Conservation (phyloP, 92 coral and sea anemone genomes). For the Parazoanthus atlanticus region DNA sequence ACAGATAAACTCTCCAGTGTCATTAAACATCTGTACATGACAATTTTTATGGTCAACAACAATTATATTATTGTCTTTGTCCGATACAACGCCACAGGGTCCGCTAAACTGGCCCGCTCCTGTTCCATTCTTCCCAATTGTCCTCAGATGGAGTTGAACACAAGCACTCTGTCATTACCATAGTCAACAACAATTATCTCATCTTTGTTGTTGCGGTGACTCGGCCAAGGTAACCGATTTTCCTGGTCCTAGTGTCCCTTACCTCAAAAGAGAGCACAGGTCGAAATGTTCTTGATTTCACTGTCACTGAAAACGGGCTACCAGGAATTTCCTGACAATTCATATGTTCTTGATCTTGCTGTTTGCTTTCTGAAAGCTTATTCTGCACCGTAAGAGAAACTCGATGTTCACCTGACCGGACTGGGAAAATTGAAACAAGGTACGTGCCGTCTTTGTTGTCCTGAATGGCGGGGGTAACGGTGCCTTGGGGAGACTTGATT, state of each 20-base stretch:
- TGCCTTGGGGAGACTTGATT: too few species aligned
- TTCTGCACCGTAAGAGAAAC: too few species aligned
- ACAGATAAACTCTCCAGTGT: not conserved
- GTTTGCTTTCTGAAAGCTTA: too few species aligned
- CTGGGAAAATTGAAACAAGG: too few species aligned
- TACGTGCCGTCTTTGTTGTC: too few species aligned
- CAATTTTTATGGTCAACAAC: not conserved
- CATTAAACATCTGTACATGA: conserved; percentile 8
- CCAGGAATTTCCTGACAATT: too few species aligned
- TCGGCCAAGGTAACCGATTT: not conserved
- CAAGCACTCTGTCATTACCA: conserved; percentile 21
- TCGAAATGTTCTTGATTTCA: conserved; percentile 7
- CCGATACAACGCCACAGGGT: conserved; percentile 32
- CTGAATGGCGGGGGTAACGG: too few species aligned
- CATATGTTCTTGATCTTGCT: too few species aligned
- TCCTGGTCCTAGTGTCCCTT: not conserved
- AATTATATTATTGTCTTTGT: not conserved
- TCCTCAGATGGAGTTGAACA: not conserved
- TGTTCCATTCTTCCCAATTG: not conserved
- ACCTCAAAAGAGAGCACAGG: conserved; percentile 22
- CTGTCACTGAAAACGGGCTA: not conserved
- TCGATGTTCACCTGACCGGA: too few species aligned
- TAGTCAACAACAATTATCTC: not conserved
- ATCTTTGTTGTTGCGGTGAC: conserved; percentile 26
- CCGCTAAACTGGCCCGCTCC: not conserved